Conservation (phyloP, 2,113 vertebrate genomes). For the Notarius lentiginosus region DNA sequence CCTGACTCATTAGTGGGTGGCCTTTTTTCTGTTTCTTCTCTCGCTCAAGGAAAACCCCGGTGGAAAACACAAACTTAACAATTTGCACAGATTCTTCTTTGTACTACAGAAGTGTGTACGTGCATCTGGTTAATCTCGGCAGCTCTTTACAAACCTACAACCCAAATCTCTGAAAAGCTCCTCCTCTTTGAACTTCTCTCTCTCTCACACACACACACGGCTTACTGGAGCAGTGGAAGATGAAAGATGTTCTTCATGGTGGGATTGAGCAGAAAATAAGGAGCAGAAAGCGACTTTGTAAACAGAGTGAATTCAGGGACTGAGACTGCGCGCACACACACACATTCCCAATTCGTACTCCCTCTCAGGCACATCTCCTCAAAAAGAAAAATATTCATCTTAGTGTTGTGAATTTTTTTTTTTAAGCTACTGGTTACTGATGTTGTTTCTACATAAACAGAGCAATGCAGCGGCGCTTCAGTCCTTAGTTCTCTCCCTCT, state of each 20-base stretch:
- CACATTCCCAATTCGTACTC: slow-evolving; percentile 18
- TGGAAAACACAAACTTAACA: slow-evolving; percentile 24
- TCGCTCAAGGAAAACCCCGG: slow-evolving; percentile 21
- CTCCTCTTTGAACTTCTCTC: slow-evolving; percentile 34
- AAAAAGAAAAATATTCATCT: background rate
- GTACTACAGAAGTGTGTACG: background rate
- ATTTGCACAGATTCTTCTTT: slow-evolving; percentile 9
- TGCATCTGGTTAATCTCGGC: slow-evolving; percentile 22
- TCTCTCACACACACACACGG: slow-evolving; percentile 49
- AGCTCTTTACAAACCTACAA: slow-evolving; percentile 16
- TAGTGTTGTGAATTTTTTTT: background rate
- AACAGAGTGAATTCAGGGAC: slow-evolving; percentile 71
- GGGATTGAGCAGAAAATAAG: slow-evolving; percentile 71
- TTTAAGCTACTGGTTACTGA: background rate
- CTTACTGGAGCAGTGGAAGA: slow-evolving; percentile 54
- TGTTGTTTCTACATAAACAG: background rate
- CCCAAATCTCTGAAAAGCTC: slow-evolving; percentile 63
- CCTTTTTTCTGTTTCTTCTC: background rate
- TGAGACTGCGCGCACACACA: slow-evolving; percentile 21
- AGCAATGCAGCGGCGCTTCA: background rate
- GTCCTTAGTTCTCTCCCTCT: background rate
- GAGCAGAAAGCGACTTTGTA: slow-evolving; percentile 63
- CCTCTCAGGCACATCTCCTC: slow-evolving; percentile 7
- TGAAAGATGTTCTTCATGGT: slow-evolving; percentile 69
- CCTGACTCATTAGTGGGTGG: slow-evolving; percentile 23